phyloP scores from a whole-genome alignment of 2,113 vertebrate genomes.

The Coracopsis vasa region DNA sequence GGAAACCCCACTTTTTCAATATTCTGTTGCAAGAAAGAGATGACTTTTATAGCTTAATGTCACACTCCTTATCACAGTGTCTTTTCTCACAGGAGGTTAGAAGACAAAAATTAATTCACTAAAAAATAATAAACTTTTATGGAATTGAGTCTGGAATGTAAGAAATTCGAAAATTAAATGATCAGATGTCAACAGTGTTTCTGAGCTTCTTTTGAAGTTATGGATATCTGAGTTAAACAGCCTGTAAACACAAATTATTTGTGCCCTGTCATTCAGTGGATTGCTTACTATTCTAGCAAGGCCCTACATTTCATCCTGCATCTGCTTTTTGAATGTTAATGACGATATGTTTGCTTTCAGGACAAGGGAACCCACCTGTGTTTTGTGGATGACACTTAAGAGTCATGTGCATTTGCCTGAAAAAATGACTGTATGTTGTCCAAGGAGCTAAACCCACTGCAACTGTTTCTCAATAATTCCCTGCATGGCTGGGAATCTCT shows the following conservation, averaged over 20 bases:
- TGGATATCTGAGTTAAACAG: neutral
- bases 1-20: neutral
- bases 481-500: neutral
- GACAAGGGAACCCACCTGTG: neutral
- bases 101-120: neutral
- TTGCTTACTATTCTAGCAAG: neutral
- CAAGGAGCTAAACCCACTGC: neutral
- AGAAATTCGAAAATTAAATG: neutral
- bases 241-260: neutral
- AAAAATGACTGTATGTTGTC: neutral
- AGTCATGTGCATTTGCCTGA: neutral
- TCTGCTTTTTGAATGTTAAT: neutral
- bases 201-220: neutral
- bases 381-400: neutral
- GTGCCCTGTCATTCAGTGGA: neutral
- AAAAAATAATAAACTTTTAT: neutral
- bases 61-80: neutral
- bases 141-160: neutral
- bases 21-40: neutral
- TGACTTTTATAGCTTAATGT: neutral
- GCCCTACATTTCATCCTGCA: neutral
- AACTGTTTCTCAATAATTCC: neutral
- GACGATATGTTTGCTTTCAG: neutral
- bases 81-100: neutral
- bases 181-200: neutral